Evolutionary conservation across 2,797 vertebrate species (phyloP), one percentile per base, ranked within the genome.

Genomic region (Streptopelia turtur): DNA sequence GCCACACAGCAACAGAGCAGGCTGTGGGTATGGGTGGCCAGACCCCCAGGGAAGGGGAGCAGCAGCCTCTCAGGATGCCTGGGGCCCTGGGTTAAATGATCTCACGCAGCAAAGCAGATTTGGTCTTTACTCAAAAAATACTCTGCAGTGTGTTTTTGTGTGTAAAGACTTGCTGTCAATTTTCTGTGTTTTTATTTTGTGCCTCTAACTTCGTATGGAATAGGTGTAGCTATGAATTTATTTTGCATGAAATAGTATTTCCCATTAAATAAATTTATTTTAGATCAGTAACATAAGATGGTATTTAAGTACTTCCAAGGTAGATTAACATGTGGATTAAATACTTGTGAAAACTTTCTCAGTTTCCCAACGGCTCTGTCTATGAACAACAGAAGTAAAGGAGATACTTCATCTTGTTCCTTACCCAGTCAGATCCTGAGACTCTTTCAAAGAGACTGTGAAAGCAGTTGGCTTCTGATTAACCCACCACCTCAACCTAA

Each of bases 11-110:
- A 68, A 20, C 83, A 71, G 25, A 56, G 30, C 6, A 41, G 68
- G 30, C 27, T 64, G 12, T n/a, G 15, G 6, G 1, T 16, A 16
- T 5, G 41, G 5, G 27, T 25, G 53, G 16, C 13, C 16, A 87
- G 18, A 57, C 2, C 1, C 4, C 2, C 3, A 10, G 31, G 6
- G 24, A 63, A 70, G 1, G 5, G 27, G 6, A 59, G 11, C 11
- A 81, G 31, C 11, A 70, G 3, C 21, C 6, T 69, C 43, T 25
- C 23, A 4, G 5, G 12, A 9, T 66, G 11, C 8, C 37, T 77
- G 39, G 9, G 22, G 5, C 5, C 5, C 21, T 43, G n/a, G 13
- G 11, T 57, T 80, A 72, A 68, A 49, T 6, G 15, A 1, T 5
- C 3, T 83, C 18, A 53, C 16, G 15, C 4, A 63, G 10, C 21